Conservation (phyloP, 2,888 invertebrate genomes). For the Pecten maximus region DNA sequence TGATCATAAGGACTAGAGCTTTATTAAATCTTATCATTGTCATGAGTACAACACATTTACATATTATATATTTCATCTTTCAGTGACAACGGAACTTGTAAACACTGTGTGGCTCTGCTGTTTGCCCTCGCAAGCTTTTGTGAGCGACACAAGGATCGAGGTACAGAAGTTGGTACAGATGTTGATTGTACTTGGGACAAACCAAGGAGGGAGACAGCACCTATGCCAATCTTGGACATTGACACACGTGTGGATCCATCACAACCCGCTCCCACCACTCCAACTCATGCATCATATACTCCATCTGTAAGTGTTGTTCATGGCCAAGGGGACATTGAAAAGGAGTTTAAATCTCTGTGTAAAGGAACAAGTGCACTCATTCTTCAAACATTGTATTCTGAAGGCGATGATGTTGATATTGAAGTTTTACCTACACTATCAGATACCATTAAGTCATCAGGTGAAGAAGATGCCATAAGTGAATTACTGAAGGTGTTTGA, state of each 20-base stretch:
- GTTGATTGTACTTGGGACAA: slow-evolving; percentile 39
- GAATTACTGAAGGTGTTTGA: not conserved
- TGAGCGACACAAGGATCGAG: slow-evolving; percentile 1
- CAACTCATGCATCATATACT: not conserved
- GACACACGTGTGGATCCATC: slow-evolving; percentile 31
- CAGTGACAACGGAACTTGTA: too few species aligned
- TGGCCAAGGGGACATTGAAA: not conserved
- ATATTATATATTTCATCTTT: too few species aligned
- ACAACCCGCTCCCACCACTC: not conserved
- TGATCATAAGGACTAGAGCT: too few species aligned
- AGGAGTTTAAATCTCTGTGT: slow-evolving; percentile 40
- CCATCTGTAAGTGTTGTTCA: not conserved
- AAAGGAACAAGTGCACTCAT: slow-evolving; percentile 34
- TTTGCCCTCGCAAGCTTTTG: too few species aligned
- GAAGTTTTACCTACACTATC: slow-evolving; percentile 11
- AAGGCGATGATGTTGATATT: slow-evolving; percentile 37
- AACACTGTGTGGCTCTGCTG: too few species aligned
- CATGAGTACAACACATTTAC: too few species aligned
- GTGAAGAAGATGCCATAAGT: not conserved
- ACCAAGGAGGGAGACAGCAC: not conserved
- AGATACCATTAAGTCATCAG: slow-evolving; percentile 37
- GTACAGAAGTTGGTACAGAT: too few species aligned
- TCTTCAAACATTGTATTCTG: slow-evolving; percentile 41
- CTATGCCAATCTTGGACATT: slow-evolving; percentile 38
- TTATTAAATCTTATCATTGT: too few species aligned